A percentile compares a stretch with the other conserved stretches of the same genome.
These are phyloP conservation scores for Hypocryptadius cinnamomeus DNA, from an alignment of 2,113 vertebrate species.

Conservation along the genomic window DNA sequence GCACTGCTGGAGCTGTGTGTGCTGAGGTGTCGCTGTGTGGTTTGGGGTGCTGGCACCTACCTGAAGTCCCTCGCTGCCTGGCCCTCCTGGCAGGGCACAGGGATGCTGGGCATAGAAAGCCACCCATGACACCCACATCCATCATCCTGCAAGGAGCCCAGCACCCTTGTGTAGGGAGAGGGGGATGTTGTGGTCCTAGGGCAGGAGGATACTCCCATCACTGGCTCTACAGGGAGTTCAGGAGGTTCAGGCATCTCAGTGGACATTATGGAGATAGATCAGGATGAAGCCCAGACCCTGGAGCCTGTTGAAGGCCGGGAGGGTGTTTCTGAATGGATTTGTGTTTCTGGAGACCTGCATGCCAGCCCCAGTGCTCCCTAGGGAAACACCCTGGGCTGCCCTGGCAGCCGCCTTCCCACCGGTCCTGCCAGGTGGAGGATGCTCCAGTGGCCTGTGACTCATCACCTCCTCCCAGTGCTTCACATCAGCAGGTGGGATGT, in stretches of 20 bases:
- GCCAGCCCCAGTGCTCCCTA: not conserved
- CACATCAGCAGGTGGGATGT: not conserved
- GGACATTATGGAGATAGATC: not conserved
- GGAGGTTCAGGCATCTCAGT: fast-evolving
- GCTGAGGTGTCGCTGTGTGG: fast-evolving
- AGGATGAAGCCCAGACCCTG: not conserved
- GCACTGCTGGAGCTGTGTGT: fast-evolving
- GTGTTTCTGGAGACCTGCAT: not conserved
- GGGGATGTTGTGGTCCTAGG: not conserved
- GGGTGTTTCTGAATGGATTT: not conserved
- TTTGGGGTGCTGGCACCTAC: not conserved
- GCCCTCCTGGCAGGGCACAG: not conserved
- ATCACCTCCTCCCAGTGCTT: not conserved
- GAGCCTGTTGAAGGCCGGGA: not conserved
- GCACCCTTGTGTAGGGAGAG: too few relatives aligned
- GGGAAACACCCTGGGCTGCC: not conserved
- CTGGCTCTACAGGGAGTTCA: not conserved
- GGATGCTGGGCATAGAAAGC: not conserved
- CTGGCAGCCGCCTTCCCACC: fast-evolving
- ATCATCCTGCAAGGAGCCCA: too few relatives aligned
- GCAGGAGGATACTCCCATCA: not conserved
- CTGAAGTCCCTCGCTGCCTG: fast-evolving
- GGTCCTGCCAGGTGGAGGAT: not conserved
- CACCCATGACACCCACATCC: not conserved
- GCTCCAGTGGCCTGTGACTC: not conserved